phyloP scores from a whole-genome alignment of 2,113 vertebrate species.

The Hemichromis elongatus region DNA sequence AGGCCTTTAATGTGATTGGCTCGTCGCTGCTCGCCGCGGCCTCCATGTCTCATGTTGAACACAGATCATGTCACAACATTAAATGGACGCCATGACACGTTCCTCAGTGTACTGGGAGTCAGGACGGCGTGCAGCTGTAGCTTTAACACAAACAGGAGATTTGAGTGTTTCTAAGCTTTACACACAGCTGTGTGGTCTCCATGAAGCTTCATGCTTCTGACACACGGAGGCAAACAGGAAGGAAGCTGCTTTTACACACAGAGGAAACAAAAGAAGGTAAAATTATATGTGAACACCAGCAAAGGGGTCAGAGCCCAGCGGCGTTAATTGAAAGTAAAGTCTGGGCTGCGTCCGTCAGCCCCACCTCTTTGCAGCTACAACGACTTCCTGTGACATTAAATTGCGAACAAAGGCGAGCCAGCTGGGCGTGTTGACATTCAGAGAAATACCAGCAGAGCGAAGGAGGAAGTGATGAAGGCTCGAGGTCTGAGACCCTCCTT shows the following conservation, averaged over 20 bases:
- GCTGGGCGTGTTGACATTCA: background rate
- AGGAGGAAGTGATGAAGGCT: background rate
- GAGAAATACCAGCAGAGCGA: background rate
- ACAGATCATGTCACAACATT: background rate
- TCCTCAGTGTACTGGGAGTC: background rate
- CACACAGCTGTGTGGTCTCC: background rate
- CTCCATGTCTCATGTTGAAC: background rate
- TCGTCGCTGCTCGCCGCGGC: background rate
- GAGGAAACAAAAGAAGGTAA: background rate
- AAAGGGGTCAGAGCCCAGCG: background rate
- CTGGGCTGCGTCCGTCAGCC: background rate
- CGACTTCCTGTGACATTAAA: background rate
- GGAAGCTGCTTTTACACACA: background rate
- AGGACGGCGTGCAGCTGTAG: background rate
- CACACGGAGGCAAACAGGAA: background rate
- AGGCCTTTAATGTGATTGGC: background rate
- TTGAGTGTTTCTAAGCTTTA: background rate
- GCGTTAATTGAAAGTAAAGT: background rate
- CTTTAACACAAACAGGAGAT: background rate
- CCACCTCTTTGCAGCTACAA: background rate
- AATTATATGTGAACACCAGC: background rate
- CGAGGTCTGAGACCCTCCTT: background rate
- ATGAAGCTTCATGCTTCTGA: background rate
- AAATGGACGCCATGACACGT: background rate
- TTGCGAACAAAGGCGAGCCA: background rate